Evolutionary conservation across 2,888 invertebrate genomes (phyloP), one percentile per base, ranked within the genome.

Genomic region (Agriopis marginaria): DNA sequence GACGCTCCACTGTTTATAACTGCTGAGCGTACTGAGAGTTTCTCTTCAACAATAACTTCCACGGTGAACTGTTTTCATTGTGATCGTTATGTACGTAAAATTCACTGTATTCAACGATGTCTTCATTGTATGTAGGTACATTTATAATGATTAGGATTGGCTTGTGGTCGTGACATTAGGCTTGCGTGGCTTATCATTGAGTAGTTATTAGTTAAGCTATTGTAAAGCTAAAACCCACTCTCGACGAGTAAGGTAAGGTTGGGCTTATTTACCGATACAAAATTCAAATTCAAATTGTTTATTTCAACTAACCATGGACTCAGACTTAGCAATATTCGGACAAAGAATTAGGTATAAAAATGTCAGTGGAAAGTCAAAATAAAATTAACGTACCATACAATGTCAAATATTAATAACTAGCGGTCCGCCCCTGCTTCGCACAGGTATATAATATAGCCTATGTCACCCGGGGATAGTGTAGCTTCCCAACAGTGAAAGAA

Each of bases 1-100:
- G 76, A 74, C 67, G 64, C 71, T 73, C 58, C 32, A 62, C 64
- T 76, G 76, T 76, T 73, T 73, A 71, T 42, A 56, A 56, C 63
- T 68, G 59, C 53, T 68, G 50, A 47, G 42, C 42, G 61, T 51
- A n/a, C 60, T 3, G 40, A 63, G 45, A 53, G 61, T 60, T 59
- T 65, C 60, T 49, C 59, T 32, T 12, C 58, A 5, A 23, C 32
- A 14, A 14, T 32, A 32, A 32, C 44, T 32, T 49, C 14, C 60
- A 9, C 40, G 7, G 32, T 47, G 49, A 50, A 49, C 40, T 50
- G 39, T 49, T 47, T 49, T 8, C 60, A 60, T 60, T 60, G 60
- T 60, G 49, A 49, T n/a, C 49, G 14, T 55, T 54, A 67, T 56
- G 61, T 12, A 50, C 5, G 39, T 11, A 10, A 17, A 44, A 44